A percentile compares a stretch with the other conserved stretches of the same genome.
Evolutionary conservation across 2,797 vertebrate genomes (phyloP).

Genomic region (Eutrigla gurnardus): DNA sequence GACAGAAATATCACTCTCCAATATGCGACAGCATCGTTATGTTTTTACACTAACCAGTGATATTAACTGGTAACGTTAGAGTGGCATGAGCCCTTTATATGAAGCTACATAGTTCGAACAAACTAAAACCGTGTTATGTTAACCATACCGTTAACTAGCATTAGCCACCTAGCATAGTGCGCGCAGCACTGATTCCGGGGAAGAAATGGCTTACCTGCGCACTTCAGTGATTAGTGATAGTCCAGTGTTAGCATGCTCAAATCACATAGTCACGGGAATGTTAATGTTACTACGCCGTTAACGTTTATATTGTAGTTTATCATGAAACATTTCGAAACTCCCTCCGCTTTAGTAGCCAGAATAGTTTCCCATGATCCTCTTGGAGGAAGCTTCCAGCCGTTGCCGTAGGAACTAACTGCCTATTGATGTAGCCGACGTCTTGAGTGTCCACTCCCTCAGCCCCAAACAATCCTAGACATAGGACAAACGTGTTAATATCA

Average conservation of each 20-base stretch:
- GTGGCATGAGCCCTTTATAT: not conserved
- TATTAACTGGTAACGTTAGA: not conserved
- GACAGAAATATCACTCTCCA: not conserved
- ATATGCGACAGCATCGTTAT: not conserved
- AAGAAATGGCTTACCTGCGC: not conserved
- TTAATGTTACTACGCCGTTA: not conserved
- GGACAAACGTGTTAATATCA: not conserved
- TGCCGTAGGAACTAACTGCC: constrained; percentile 70
- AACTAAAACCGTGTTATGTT: not conserved
- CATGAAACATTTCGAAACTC: constrained; percentile 79
- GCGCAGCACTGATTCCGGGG: not conserved
- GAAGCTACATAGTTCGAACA: not conserved
- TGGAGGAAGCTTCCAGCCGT: constrained; percentile 68
- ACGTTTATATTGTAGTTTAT: constrained; percentile 23
- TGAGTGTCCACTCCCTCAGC: not conserved
- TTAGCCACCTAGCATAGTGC: constrained; percentile 63
- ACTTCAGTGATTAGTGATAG: not conserved
- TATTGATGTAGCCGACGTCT: not conserved
- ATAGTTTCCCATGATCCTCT: constrained; percentile 76
- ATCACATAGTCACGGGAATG: rapidly evolving
- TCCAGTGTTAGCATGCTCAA: not conserved
- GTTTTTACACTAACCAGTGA: not conserved
- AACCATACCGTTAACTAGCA: constrained; percentile 34
- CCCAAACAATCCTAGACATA: not conserved
- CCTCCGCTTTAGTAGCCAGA: constrained; percentile 70